Percentiles rank a stretch among this genome's conserved stretches.
phyloP scores from a whole-genome alignment of 2,113 vertebrate species.

The Triplophysa dalaica region DNA sequence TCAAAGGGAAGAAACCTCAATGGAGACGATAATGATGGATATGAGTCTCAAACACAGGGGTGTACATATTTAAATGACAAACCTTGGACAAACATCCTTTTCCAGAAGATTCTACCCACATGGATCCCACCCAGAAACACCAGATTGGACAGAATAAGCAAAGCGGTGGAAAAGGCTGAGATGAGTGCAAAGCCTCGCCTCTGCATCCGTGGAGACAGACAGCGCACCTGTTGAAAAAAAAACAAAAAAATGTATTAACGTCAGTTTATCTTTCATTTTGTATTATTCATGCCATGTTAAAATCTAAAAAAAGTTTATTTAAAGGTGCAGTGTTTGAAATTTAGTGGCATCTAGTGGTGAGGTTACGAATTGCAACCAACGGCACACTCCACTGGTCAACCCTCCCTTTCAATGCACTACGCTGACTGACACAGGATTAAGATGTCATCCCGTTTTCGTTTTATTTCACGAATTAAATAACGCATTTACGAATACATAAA shows the following conservation, averaged over 20 bases:
- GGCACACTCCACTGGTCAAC: no score
- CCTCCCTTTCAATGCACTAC: no score
- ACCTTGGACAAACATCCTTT: slow-evolving; percentile 90
- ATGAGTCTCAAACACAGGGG: background rate
- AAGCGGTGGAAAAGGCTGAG: slow-evolving; percentile 84
- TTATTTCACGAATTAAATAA: no score
- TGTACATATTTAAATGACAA: slow-evolving; percentile 30
- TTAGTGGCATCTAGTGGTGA: no score
- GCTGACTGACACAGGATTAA: no score
- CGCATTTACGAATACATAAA: no score
- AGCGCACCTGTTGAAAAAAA: slow-evolving; percentile 70
- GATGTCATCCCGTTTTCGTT: no score
- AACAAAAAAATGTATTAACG: background rate
- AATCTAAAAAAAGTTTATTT: no score
- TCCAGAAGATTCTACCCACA: slow-evolving; percentile 90
- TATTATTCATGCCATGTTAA: background rate
- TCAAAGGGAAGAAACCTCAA: background rate
- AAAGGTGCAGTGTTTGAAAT: no score
- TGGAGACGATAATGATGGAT: background rate
- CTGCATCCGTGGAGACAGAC: slow-evolving; percentile 76
- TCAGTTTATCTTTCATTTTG: background rate
- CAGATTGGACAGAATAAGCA: slow-evolving; percentile 96
- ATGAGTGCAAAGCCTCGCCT: slow-evolving; percentile 85
- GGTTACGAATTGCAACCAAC: no score
- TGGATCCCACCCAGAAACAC: slow-evolving; percentile 92